Evolutionary conservation across 1,140 invertebrate species (phyloP), one percentile per base, ranked within the genome.

Genomic region (Drosophila burlai): DNA sequence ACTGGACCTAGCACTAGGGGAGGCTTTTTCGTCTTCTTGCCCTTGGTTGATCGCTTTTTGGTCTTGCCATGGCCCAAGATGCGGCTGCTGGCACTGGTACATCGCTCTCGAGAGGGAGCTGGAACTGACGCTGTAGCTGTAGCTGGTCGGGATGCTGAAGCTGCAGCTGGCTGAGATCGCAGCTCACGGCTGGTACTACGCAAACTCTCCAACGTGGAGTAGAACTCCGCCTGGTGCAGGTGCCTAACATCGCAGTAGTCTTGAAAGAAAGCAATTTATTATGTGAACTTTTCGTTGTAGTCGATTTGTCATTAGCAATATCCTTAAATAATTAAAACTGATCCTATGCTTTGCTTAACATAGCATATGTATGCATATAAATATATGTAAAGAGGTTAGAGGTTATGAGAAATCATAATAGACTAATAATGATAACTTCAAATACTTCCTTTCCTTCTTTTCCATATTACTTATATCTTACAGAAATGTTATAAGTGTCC

Each of bases 171-270:
- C 38, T 80, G 83, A 15, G 78, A 69, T 34, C 85, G 75, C 15
- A 93, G 63, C 36, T 92, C 77, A 21, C 83, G 73, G 29, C 89
- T 93, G 16, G 90, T 92, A 40, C 72, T 80, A 3, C 89, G 82
- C n/a, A 93, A 76, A 21, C 58, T 84, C 52, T 92, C 81, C 52
- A 93, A 57, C 1, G 87, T 89, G 6, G 86, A 84, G 54, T 92
- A 92, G 36, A 93, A 93, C 58, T 93, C 92, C 2, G 76, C 71
- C 21, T 91, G 83, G 7, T 87, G 86, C 54, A 93, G 72, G 73
- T 93, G 92, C 49, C 92, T 92, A 0, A 93, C 89, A 54, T 93
- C 92, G 31, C 82, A 77, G 61, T 93, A 93, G 69, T 93, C 92
- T 93, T 16, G 1, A 31, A 36, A 36, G 36, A 13, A 42, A 40